Evolutionary conservation across 2,113 vertebrate species (phyloP).

Genomic region (Mesoclemmys tuberculata): DNA sequence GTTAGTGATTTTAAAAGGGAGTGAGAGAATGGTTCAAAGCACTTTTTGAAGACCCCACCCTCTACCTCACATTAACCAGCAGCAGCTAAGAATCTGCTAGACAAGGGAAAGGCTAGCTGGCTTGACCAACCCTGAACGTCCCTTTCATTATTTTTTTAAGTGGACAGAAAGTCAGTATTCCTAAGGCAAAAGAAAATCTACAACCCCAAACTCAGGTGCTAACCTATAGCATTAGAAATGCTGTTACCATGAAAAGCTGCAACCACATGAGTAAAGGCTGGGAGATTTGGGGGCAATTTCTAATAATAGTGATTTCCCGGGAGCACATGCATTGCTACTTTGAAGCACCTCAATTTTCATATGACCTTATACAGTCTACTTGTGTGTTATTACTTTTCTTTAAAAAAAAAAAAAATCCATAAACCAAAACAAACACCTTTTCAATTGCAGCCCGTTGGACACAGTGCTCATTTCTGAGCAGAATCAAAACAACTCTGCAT

Average conservation of each 20-base stretch:
- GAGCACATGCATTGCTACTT: background rate
- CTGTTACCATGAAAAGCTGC: background rate
- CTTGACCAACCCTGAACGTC: background rate
- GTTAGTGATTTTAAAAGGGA: background rate
- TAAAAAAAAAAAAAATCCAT: slow-evolving; percentile 15
- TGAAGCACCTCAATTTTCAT: slow-evolving; percentile 10
- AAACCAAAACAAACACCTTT: slow-evolving; percentile 26
- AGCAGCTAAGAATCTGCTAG: background rate
- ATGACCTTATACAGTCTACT: background rate
- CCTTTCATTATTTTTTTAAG: background rate
- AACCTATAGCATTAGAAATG: background rate
- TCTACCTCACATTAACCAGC: background rate
- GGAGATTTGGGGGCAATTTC: background rate
- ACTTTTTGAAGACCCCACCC: background rate
- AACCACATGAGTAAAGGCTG: background rate
- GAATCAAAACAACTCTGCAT: slow-evolving; percentile 30
- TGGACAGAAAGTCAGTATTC: background rate
- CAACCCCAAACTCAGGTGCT: too few species aligned
- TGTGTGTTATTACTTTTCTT: slow-evolving; percentile 43
- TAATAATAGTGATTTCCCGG: background rate
- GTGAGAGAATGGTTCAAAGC: background rate
- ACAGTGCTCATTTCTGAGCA: slow-evolving; percentile 46
- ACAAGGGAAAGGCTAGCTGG: background rate
- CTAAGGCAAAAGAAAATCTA: background rate
- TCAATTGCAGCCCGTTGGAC: slow-evolving; percentile 31